Evolutionary conservation across 1,140 invertebrate species (phyloP).

Genomic region (Cherax destructor): DNA sequence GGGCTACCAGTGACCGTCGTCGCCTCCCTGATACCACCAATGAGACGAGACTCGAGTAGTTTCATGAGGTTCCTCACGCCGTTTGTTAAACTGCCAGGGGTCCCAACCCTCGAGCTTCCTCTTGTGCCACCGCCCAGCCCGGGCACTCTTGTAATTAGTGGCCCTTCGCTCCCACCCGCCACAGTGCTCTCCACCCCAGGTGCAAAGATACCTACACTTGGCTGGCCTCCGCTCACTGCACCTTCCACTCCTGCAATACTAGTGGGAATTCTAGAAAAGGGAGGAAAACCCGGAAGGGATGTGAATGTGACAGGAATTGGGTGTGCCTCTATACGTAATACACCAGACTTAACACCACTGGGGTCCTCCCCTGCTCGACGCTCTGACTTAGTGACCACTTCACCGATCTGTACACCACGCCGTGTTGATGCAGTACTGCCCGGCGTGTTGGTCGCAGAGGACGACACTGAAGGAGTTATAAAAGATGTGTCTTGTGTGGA

Average conservation of each 20-base stretch:
- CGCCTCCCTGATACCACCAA: conserved; percentile 7
- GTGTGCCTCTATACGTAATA: conserved; percentile 32
- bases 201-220: neutral
- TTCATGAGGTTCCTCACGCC: conserved; percentile 20
- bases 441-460: neutral
- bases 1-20: neutral
- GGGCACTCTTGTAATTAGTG: neutral
- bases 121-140: neutral
- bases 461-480: neutral
- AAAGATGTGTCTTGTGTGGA: neutral
- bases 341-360: conserved; percentile 43
- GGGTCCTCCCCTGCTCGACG: conserved; percentile 57
- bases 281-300: conserved; percentile 45
- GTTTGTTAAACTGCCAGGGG: neutral
- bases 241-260: neutral
- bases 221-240: too few relatives aligned
- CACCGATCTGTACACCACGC: conserved; percentile 26
- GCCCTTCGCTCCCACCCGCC: neutral
- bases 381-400: conserved; percentile 32
- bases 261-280: neutral
- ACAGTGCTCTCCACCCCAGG: neutral
- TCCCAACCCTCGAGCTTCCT: neutral
- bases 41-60: conserved; percentile 17
- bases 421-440: too few relatives aligned
- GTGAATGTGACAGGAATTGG: conserved; percentile 61